Evolutionary conservation across 2,113 vertebrate genomes (phyloP).

Genomic region (Danio rerio): GRCz12tu NC_133181.1:11126501-11127000

Average conservation of each 20-base stretch:
- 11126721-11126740: not conserved
- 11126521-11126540: not conserved
- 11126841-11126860: too few relatives aligned
- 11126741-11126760: not conserved
- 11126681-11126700: conserved; percentile 35
- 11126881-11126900: not conserved
- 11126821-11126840: not conserved
- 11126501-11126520: not conserved
- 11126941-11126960: too few relatives aligned
- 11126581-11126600: not conserved
- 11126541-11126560: conserved; percentile 5
- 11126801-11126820: not conserved
- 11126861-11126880: too few relatives aligned
- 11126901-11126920: not conserved
- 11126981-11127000: too few relatives aligned
- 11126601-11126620: not conserved
- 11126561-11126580: not conserved
- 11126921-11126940: too few relatives aligned
- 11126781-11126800: not conserved
- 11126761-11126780: conserved; percentile 2
- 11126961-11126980: too few relatives aligned
- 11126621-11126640: not conserved
- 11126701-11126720: not conserved
- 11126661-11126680: not conserved
- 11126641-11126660: conserved; percentile 17